Evolutionary conservation across 2,888 invertebrate species (phyloP), one percentile per base, ranked within the genome.

Genomic region (Neocrepidodera transversa): DNA sequence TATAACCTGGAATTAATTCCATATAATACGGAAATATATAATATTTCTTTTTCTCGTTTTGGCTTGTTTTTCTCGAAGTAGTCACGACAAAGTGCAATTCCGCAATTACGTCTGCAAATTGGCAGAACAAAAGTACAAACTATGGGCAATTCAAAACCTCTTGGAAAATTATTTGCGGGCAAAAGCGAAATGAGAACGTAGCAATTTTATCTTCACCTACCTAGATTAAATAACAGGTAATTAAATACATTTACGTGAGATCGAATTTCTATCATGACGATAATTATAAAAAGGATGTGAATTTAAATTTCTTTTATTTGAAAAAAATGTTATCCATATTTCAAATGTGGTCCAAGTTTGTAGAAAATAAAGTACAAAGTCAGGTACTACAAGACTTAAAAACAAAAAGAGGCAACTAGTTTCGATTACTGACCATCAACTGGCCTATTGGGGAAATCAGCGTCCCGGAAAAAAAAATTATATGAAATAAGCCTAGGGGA

Each of bases 61-160:
- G n/a, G n/a, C n/a, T n/a, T n/a, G n/a, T n/a, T 3, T 32, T 32
- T 32, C 11, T 32, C 32, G 11, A 32, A 35, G 13, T 18, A 10
- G 50, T 50, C 50, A 52, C 42, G 52, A 38, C 7, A 32, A 18
- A 32, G 13, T 11, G 13, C 45, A 36, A 7, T 14, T n/a, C n/a
- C 18, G 26, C 45, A 54, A 54, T 54, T 54, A 54, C 54, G 16
- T 16, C 17, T 45, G 54, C 36, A 54, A 54, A 54, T 54, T 35
- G 54, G 54, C 54, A 54, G 54, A 54, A 54, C 54, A 54, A 53
- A 43, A 54, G 45, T 45, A 23, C 14, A 1, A 45, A 45, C 42
- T 32, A 23, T 20, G 23, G 36, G 54, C 35, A 54, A 54, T 43
- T 42, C 35, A 45, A 54, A 45, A 23, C 32, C 35, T 54, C 42